A percentile compares a stretch with the other conserved stretches of the same genome.
phyloP scores from a whole-genome alignment of 2,113 vertebrate species.

The Laterallus jamaicensis region DNA sequence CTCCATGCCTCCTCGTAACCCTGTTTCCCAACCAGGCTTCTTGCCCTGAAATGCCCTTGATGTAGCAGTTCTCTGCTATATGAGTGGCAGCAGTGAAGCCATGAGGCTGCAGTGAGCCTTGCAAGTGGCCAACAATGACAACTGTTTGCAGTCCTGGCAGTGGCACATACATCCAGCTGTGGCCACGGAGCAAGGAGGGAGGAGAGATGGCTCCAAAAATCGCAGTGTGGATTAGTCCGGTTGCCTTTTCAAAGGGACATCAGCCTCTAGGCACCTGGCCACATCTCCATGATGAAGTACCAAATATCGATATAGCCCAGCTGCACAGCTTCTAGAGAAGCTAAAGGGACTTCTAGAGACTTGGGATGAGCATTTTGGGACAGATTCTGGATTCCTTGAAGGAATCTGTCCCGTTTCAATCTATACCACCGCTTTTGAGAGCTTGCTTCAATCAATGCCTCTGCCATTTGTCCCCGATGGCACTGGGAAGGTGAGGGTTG shows the following conservation, averaged over 20 bases:
- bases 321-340: not conserved
- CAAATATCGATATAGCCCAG: accelerated
- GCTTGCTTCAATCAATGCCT: accelerated
- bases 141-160: not conserved
- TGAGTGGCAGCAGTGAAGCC: not conserved
- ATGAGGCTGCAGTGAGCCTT: not conserved
- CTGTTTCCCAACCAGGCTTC: not conserved
- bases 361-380: not conserved
- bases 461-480: not conserved
- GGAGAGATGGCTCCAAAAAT: not conserved
- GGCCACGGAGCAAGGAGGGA: not conserved
- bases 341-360: not conserved
- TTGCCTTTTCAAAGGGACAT: not conserved
- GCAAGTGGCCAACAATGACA: not conserved
- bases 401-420: not conserved
- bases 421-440: not conserved
- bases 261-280: not conserved
- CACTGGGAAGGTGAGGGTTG: not conserved
- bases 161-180: not conserved
- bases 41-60: not conserved
- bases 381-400: not conserved
- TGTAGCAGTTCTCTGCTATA: not conserved
- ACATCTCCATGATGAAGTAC: not conserved
- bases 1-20: no score
- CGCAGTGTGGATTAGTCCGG: not conserved